phyloP scores from a whole-genome alignment of 2,797 vertebrate genomes.

The Microctenopoma steveboyesi region DNA sequence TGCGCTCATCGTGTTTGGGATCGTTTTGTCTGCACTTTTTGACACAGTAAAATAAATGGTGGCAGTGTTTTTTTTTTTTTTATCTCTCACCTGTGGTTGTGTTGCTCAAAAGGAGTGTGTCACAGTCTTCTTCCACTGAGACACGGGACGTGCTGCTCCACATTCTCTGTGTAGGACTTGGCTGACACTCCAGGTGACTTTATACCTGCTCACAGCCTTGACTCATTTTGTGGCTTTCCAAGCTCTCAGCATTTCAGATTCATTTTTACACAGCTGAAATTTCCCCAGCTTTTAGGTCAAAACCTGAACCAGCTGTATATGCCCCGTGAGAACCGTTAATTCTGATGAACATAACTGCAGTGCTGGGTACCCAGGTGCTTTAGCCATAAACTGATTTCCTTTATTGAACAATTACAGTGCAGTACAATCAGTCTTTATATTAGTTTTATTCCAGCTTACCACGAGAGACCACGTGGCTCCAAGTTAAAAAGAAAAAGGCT shows the following conservation, averaged over 20 bases:
- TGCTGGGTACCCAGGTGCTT: not conserved
- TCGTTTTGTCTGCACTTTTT: not conserved
- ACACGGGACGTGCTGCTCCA: conserved; percentile 35
- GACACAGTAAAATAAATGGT: conserved; percentile 34
- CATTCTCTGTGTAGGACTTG: not conserved
- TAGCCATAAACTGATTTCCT: conserved; percentile 5
- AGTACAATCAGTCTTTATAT: not conserved
- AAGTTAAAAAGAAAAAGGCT: not conserved
- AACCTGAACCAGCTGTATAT: not conserved
- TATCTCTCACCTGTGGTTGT: conserved; percentile 8
- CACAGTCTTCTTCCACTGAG: conserved; percentile 16
- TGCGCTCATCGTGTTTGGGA: not conserved
- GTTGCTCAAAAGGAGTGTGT: conserved; percentile 13
- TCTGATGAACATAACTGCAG: not conserved
- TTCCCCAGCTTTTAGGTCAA: conserved; percentile 3
- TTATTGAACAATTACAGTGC: not conserved
- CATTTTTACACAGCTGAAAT: conserved; percentile 27
- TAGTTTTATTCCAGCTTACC: too few relatives aligned
- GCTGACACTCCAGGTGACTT: conserved; percentile 58
- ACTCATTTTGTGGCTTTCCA: conserved; percentile 45
- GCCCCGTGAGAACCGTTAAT: not conserved
- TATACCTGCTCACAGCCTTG: conserved; percentile 59
- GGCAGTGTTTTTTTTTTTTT: not conserved
- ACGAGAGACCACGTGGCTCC: too few relatives aligned
- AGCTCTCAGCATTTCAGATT: conserved; percentile 29